A percentile compares a stretch with the other conserved stretches of the same genome.
These are phyloP conservation scores for Centropus unirufus DNA, from an alignment of 2,113 vertebrate species.

Conservation along the genomic window DNA sequence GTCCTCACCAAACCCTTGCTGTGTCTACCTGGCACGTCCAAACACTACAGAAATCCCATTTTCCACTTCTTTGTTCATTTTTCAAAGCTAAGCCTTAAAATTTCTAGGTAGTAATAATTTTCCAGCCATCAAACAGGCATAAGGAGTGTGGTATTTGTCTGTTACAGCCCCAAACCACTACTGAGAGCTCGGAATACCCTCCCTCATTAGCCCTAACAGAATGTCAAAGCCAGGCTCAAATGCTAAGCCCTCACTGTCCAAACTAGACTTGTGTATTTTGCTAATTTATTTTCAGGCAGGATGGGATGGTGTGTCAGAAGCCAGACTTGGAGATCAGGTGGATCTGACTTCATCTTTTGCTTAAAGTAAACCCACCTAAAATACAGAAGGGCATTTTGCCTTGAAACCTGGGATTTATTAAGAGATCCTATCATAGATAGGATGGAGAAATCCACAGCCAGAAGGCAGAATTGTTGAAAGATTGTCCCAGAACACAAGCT, in stretches of 20 bases:
- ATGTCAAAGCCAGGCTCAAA: not conserved
- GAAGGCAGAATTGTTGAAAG: not conserved
- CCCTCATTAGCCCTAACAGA: not conserved
- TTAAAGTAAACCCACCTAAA: not conserved
- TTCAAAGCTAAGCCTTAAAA: conserved; percentile 3
- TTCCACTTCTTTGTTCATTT: conserved; percentile 32
- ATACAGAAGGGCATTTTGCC: not conserved
- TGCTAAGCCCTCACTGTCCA: not conserved
- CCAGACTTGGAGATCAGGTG: accelerated
- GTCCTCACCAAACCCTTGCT: not conserved
- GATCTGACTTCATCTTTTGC: not conserved
- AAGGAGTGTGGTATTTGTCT: not conserved
- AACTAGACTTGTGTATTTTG: not conserved
- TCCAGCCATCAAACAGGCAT: conserved; percentile 20
- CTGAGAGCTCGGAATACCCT: not conserved
- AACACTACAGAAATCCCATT: not conserved
- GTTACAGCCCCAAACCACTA: conserved; percentile 28
- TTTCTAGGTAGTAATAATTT: conserved; percentile 28
- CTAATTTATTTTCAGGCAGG: not conserved
- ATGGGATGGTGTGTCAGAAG: not conserved
- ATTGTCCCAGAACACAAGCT: not conserved
- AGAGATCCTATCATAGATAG: not conserved
- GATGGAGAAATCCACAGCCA: not conserved
- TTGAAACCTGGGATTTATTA: not conserved
- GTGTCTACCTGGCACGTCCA: accelerated